Conservation (phyloP, 2,888 invertebrate species). For the Tiphia femorata region DNA sequence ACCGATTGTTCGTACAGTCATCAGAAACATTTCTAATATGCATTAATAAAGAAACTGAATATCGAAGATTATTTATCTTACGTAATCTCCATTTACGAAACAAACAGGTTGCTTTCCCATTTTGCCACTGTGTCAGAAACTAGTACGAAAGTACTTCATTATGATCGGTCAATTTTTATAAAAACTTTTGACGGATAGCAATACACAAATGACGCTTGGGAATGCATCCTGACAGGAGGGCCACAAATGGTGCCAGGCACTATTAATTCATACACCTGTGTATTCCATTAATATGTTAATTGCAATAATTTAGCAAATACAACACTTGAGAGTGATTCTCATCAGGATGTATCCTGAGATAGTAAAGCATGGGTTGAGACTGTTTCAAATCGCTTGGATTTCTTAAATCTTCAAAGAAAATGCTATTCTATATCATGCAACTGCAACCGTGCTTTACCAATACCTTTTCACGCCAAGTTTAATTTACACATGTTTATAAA, state of each 20-base stretch:
- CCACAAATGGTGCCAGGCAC: conserved; percentile 69
- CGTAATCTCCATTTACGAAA: conserved; percentile 23
- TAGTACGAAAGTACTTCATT: not conserved
- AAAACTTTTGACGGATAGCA: conserved; percentile 6
- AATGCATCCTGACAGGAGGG: conserved; percentile 61
- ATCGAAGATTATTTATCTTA: conserved; percentile 31
- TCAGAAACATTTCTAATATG: conserved; percentile 44
- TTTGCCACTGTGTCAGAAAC: conserved; percentile 17
- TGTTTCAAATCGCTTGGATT: conserved; percentile 31
- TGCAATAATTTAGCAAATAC: conserved; percentile 48
- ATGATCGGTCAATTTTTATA: no score
- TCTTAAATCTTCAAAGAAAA: conserved; percentile 24
- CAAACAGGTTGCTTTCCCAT: conserved; percentile 34
- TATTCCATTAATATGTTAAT: conserved; percentile 55
- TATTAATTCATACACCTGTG: conserved; percentile 67
- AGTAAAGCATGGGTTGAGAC: conserved; percentile 57
- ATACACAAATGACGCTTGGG: conserved; percentile 30
- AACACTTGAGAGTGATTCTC: conserved; percentile 53
- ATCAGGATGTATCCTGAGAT: conserved; percentile 57
- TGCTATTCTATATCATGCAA: conserved; percentile 26
- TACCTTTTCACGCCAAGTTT: not conserved
- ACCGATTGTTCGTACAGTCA: conserved; percentile 49
- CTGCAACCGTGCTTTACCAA: conserved; percentile 38
- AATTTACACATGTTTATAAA: no score
- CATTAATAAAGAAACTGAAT: conserved; percentile 44